Base-by-base conservation (phyloP, 1,140 invertebrate species). In the Tenebrio molitor region DNA sequence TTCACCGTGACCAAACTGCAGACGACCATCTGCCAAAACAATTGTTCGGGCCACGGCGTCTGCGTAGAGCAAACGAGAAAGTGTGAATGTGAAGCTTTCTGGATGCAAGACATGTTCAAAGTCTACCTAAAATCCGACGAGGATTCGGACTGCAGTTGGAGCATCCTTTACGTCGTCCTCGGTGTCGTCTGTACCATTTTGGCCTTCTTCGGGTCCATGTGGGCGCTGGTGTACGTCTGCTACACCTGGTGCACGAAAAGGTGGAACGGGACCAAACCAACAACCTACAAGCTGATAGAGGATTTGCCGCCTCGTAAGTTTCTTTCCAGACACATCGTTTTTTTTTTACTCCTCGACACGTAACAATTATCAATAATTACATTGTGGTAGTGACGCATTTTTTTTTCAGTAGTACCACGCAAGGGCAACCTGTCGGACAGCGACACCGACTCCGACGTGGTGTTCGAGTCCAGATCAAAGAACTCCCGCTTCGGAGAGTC, bases 41-140 rank as follows among this genome's bases (percentile, higher is more conserved):
- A 94, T 83, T 98, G 96, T 85, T 97, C 96, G 34, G 93, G 92
- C 1, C 95, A 97, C 84, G 96, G 96, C 36, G 88, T 90, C 14
- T 98, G 96, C 83, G 91, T 97, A 83, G 90, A 93, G 80, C 88
- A 90, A 73, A 92, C 92, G 6, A 88, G 95, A 79, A 87, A 90
- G 58, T 98, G 96, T 80, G 86, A 93, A 50, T 98, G 96, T 85
- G 94, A 97, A 84, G 92, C 95, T 21, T 98, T 97, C 86, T 98
- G 96, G 96, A 97, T 97, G 94, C 91, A 95, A 85, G 78, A 82
- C 72, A 29, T 81, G 79, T 93, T 80, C 84, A 88, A 73, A 86
- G 87, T 71, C 84, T 89, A 82, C 86, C 90, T 81, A 85, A 87
- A 69, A 34, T 58, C 64, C 6, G 87, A 88, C 78, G 87, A 87